phyloP scores from a whole-genome alignment of 2,797 vertebrate species.

The Eurystomus glaucurus region DNA sequence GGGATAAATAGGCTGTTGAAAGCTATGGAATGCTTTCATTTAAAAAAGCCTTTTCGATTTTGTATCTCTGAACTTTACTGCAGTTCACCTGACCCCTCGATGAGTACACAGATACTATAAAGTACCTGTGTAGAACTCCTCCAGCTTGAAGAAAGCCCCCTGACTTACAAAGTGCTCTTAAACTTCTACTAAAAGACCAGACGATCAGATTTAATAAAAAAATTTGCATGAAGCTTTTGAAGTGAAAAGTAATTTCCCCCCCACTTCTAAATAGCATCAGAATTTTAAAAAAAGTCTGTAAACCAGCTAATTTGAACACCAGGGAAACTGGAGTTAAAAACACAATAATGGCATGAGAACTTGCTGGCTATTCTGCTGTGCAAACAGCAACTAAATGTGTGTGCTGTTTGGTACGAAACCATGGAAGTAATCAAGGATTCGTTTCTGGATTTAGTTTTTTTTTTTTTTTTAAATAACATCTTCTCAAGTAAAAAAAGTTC shows the following conservation, averaged over 20 bases:
- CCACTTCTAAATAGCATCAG: background rate
- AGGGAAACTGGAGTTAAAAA: background rate
- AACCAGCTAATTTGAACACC: background rate
- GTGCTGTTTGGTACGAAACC: background rate
- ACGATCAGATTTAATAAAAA: background rate
- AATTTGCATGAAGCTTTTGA: background rate
- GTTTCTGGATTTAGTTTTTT: background rate
- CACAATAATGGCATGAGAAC: accelerated
- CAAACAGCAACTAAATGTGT: accelerated
- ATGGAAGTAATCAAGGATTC: accelerated
- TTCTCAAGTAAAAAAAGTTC: background rate
- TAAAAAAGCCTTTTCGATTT: background rate
- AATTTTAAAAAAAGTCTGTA: background rate
- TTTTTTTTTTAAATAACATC: background rate
- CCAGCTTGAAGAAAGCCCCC: background rate
- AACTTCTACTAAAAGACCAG: background rate
- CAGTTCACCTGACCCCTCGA: background rate
- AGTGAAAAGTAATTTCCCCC: background rate
- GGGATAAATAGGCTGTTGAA: background rate
- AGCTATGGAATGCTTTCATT: background rate
- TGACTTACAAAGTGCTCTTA: background rate
- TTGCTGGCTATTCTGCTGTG: background rate
- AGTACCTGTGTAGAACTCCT: background rate
- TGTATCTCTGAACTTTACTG: background rate
- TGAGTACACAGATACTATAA: background rate